Evolutionary conservation across 2,888 invertebrate species (phyloP).

Genomic region (Lampropteryx suffumata): DNA sequence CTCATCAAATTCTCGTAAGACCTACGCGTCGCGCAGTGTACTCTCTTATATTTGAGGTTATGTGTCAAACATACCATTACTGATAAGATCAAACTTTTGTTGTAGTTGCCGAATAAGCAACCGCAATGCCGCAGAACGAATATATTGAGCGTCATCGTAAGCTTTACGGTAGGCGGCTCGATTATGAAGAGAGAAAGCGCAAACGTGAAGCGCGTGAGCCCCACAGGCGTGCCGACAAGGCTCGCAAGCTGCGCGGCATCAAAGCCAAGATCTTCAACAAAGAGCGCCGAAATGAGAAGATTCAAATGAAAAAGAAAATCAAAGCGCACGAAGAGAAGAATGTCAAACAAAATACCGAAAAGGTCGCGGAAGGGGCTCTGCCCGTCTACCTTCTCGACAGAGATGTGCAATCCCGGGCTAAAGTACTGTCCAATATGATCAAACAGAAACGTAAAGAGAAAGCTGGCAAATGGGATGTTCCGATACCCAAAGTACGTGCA

Average conservation of each 20-base stretch:
- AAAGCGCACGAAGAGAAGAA: slow-evolving; percentile 98
- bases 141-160: slow-evolving; percentile 99
- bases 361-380: slow-evolving; percentile 94
- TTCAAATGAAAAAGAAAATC: slow-evolving; percentile 99
- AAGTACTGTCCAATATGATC: slow-evolving; percentile 98
- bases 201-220: slow-evolving; percentile 98
- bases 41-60: slow-evolving; percentile 47
- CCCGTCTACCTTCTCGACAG: slow-evolving; percentile 99
- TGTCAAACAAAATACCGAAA: slow-evolving; percentile 92
- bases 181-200: slow-evolving; percentile 98
- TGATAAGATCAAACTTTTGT: slow-evolving; percentile 69
- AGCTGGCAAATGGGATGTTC: slow-evolving; percentile 99
- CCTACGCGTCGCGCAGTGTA: neutral
- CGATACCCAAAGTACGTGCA: slow-evolving; percentile 98
- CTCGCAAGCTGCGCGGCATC: slow-evolving; percentile 95
- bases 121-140: slow-evolving; percentile 98
- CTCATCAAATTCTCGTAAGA: neutral
- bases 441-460: slow-evolving; percentile 99
- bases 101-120: slow-evolving; percentile 81
- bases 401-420: slow-evolving; percentile 96
- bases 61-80: slow-evolving; percentile 34
- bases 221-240: slow-evolving; percentile 94
- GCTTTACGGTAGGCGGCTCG: slow-evolving; percentile 96
- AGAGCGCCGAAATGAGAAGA: slow-evolving; percentile 97
- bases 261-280: slow-evolving; percentile 99